Conservation (phyloP, 1,140 invertebrate genomes). For the Globodera rostochiensis region DNA sequence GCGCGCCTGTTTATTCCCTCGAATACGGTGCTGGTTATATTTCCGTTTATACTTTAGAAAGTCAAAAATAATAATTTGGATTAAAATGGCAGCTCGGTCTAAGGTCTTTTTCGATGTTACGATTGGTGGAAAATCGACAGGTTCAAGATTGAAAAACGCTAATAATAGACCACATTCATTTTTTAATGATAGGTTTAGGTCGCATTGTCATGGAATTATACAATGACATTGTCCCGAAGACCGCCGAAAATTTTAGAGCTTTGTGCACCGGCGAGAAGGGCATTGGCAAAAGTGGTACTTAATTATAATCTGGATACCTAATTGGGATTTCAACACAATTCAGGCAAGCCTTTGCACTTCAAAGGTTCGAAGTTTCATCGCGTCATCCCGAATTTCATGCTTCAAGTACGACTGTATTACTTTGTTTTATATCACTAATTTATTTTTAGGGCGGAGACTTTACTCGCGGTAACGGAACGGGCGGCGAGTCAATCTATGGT, state of each 20-base stretch:
- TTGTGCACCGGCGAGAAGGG: conserved; percentile 70
- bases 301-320: background rate
- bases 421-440: background rate
- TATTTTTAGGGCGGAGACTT: conserved; percentile 73
- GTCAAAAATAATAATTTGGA: no score
- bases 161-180: background rate
- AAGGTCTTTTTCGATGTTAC: conserved; percentile 85
- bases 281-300: conserved; percentile 56
- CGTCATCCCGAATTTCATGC: conserved; percentile 97
- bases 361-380: conserved; percentile 71
- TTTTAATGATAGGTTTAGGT: background rate
- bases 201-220: conserved; percentile 60
- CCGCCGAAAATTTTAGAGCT: conserved; percentile 68
- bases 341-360: conserved; percentile 66
- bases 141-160: background rate
- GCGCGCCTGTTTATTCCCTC: no score
- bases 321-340: background rate
- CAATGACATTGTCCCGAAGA: conserved; percentile 69
- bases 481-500: conserved; percentile 90
- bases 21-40: no score
- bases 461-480: conserved; percentile 87
- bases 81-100: conserved; percentile 32
- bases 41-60: no score
- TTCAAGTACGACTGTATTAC: conserved; percentile 71
- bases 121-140: conserved; percentile 78